Evolutionary conservation across 1,140 invertebrate species (phyloP).

Genomic region (Drosophila serrata): DNA sequence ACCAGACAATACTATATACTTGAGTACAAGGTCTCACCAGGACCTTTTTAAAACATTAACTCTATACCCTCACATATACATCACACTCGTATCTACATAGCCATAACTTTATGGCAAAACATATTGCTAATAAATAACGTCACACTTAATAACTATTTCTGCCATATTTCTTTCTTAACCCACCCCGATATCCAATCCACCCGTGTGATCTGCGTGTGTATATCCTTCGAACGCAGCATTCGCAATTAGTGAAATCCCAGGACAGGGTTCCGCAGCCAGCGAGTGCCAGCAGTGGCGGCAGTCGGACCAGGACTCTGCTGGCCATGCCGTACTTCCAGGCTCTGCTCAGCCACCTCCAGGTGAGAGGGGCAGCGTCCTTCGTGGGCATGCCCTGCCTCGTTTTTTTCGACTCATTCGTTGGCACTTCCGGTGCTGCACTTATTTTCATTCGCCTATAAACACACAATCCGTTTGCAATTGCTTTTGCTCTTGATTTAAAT

Average conservation of each 20-base stretch:
- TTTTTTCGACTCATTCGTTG: conserved; percentile 39
- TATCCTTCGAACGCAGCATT: conserved; percentile 54
- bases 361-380: conserved; percentile 87
- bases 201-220: conserved; percentile 9
- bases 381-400: conserved; percentile 15
- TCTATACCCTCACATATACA: too few species aligned
- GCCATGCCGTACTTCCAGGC: conserved; percentile 89
- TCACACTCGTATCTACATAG: conserved; percentile 14
- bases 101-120: conserved; percentile 31
- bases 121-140: conserved; percentile 61
- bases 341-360: conserved; percentile 90
- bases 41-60: too few species aligned
- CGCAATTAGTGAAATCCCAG: conserved; percentile 75
- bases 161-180: conserved; percentile 51
- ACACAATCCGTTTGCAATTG: conserved; percentile 43
- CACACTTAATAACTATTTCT: conserved; percentile 53
- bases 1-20: too few species aligned
- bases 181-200: conserved; percentile 6
- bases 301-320: conserved; percentile 85
- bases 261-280: conserved; percentile 76
- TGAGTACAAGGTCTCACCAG: too few species aligned
- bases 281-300: conserved; percentile 87
- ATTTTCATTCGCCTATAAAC: conserved; percentile 33
- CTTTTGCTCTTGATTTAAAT: conserved; percentile 58
- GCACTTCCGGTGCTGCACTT: conserved; percentile 18